Conservation (phyloP, 2,888 invertebrate genomes). For the Thereva nobilitata region DNA sequence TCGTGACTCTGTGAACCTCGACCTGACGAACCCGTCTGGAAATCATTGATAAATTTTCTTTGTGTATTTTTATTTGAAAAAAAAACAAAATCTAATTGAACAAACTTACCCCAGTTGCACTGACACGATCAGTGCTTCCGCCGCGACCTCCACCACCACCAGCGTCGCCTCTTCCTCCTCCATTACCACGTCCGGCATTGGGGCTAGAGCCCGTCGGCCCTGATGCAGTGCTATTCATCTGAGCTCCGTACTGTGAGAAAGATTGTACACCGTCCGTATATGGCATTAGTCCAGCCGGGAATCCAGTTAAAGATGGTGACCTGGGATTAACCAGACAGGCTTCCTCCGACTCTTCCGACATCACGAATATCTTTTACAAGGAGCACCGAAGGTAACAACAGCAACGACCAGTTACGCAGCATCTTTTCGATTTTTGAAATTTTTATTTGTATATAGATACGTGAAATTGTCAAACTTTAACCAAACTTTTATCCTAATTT, state of each 20-base stretch:
- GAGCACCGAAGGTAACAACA: slow-evolving; percentile 4
- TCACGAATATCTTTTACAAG: slow-evolving; percentile 34
- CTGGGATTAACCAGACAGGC: slow-evolving; percentile 60
- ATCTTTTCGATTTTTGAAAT: slow-evolving; percentile 15
- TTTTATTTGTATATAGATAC: slow-evolving; percentile 6
- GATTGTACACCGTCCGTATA: slow-evolving; percentile 44
- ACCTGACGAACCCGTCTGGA: slow-evolving; percentile 44
- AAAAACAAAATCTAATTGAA: slow-evolving; percentile 16
- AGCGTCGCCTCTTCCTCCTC: slow-evolving; percentile 39
- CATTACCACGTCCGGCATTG: slow-evolving; percentile 29
- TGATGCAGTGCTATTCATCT: slow-evolving; percentile 39
- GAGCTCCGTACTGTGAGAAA: slow-evolving; percentile 40
- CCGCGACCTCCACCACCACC: slow-evolving; percentile 47
- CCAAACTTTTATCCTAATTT: slow-evolving; percentile 6
- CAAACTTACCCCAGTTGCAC: slow-evolving; percentile 35
- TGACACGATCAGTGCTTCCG: slow-evolving; percentile 51
- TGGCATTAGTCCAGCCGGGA: slow-evolving; percentile 41
- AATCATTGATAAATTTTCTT: neutral
- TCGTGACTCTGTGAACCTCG: slow-evolving; percentile 44
- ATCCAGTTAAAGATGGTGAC: slow-evolving; percentile 49
- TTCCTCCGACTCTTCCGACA: slow-evolving; percentile 59
- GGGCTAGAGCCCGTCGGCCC: slow-evolving; percentile 24
- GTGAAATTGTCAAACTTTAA: neutral
- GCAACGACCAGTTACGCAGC: slow-evolving; percentile 26
- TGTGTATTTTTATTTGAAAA: slow-evolving; percentile 1